Evolutionary conservation across 2,797 vertebrate species (phyloP).

Genomic region (Loriculus beryllinus): DNA sequence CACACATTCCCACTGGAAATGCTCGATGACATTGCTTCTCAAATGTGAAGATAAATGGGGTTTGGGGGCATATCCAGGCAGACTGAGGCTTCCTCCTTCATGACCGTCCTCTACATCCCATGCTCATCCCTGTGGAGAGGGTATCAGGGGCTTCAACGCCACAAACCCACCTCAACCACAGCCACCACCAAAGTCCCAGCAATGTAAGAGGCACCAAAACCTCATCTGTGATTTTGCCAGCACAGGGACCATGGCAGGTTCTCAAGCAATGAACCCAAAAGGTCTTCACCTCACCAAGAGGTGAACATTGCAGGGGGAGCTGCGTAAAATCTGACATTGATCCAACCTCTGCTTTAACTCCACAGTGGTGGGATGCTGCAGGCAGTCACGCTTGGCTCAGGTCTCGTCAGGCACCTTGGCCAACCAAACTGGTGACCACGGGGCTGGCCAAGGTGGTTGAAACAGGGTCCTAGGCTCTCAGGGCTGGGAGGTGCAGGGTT

Average conservation of each 20-base stretch:
- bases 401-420: neutral
- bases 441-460: neutral
- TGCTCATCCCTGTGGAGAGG: neutral
- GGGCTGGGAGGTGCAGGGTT: neutral
- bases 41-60: neutral
- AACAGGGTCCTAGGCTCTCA: neutral
- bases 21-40: neutral
- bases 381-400: neutral
- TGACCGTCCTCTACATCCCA: neutral
- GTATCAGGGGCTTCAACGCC: neutral
- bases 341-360: neutral
- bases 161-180: neutral
- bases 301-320: neutral
- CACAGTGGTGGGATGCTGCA: fast-evolving
- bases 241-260: neutral
- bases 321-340: neutral
- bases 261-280: neutral
- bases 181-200: neutral
- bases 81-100: neutral
- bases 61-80: neutral
- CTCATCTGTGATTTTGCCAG: fast-evolving
- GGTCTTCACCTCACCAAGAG: neutral
- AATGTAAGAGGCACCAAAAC: neutral
- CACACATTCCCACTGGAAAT: neutral
- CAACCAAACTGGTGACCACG: neutral